These are phyloP conservation scores for Cuculus canorus DNA, from an alignment of 2,797 vertebrate species.

Conservation along the genomic window DNA sequence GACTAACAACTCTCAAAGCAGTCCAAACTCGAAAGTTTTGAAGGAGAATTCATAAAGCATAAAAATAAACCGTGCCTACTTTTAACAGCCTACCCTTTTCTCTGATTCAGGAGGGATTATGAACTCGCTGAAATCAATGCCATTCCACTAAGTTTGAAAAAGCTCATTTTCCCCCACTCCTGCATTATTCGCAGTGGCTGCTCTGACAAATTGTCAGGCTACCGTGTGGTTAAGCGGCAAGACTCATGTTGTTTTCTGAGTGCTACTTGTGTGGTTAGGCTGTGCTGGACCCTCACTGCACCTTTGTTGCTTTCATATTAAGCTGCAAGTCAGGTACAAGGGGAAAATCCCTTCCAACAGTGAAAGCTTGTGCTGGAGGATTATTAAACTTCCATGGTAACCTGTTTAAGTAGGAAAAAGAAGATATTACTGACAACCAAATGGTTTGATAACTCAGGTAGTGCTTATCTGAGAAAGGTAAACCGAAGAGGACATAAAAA, in stretches of 20 bases:
- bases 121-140: not conserved
- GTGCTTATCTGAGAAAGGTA: not conserved
- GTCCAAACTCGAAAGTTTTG: not conserved
- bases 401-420: not conserved
- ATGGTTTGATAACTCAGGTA: not conserved
- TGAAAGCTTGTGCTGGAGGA: not conserved
- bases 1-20: not conserved
- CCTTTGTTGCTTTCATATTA: not conserved
- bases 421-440: not conserved
- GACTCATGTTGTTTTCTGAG: not conserved
- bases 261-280: not conserved
- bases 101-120: not conserved
- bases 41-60: not conserved
- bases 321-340: not conserved
- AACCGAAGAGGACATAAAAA: not conserved
- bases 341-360: not conserved
- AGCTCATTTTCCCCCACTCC: not conserved
- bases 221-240: rapidly evolving
- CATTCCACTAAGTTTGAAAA: not conserved
- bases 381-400: not conserved
- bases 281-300: not conserved
- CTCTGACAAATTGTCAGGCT: not conserved
- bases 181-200: not conserved
- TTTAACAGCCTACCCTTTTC: not conserved
- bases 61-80: not conserved